Base-by-base conservation (phyloP, 2,888 invertebrate genomes). In the Drosophila leonis region DNA sequence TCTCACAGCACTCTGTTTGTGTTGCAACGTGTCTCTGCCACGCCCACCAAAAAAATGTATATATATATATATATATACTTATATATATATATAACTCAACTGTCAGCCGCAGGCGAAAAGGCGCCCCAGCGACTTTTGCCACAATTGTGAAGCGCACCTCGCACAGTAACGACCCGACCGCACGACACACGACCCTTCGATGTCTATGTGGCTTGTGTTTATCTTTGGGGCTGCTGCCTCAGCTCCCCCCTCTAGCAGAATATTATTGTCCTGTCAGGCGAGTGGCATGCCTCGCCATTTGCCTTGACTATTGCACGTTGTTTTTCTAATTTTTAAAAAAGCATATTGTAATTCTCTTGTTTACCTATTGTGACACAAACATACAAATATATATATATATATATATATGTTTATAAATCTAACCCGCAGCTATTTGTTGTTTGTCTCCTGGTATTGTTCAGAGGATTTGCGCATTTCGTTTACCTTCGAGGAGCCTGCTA, bases 291-390 rank as follows among this genome's bases (percentile, higher is more conserved):
- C 68, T 56, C 24, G n/a, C 42, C 49, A 56, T 69, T 46, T 48
- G 49, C 52, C 64, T 12, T 68, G 69, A 48, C 74, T 63, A 61
- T 65, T 67, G 62, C 59, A 70, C 73, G 72, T 80, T 75, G 60
- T 70, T 72, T 76, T 83, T 83, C 71, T 80, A 84, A 87, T 85
- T 85, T 87, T 84, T 83, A 84, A 87, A 80, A 87, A 87, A 83
- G 84, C 84, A 83, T 81, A 82, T 79, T 87, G 85, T 87, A 87
- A 85, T 84, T 87, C 81, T 79, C 73, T 83, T 85, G 86, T 77
- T 85, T 82, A 84, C 74, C 75, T 78, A 74, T 83, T 69, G 69
- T 73, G 20, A 15, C 27, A n/a, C 29, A 41, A 24, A 54, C 15
- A 27, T n/a, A 29, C 5, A n/a, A 3, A 18, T 27, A 64, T 35